Conservation (phyloP, 1,140 invertebrate genomes). For the Ips nitidus region DNA sequence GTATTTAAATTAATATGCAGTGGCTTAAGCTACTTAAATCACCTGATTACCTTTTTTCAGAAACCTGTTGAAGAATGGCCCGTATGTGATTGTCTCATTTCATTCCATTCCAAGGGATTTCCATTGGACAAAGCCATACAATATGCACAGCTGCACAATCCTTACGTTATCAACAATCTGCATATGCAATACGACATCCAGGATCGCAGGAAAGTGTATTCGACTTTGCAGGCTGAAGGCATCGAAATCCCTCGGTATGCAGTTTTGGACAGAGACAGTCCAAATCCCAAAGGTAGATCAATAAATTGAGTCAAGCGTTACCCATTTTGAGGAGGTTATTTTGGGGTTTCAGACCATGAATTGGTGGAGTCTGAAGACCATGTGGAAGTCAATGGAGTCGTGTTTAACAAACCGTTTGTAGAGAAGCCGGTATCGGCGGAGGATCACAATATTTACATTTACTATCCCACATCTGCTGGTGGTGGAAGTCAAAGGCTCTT, state of each 20-base stretch:
- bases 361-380: constrained; percentile 97
- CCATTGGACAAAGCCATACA: constrained; percentile 97
- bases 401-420: constrained; percentile 99
- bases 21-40: too few relatives aligned
- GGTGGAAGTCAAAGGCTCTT: constrained; percentile 95
- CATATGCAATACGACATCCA: constrained; percentile 98
- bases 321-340: constrained; percentile 7
- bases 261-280: constrained; percentile 91
- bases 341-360: constrained; percentile 74
- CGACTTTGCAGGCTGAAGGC: constrained; percentile 89
- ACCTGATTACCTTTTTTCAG: constrained; percentile 51
- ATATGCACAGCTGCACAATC: constrained; percentile 91
- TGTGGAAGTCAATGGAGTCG: constrained; percentile 95
- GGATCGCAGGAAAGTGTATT: constrained; percentile 92
- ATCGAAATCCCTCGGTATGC: constrained; percentile 98
- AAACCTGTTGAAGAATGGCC: constrained; percentile 98
- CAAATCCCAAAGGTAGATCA: constrained; percentile 80
- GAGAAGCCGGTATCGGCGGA: constrained; percentile 98
- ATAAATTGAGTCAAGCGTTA: background rate
- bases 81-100: constrained; percentile 94
- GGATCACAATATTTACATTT: constrained; percentile 99
- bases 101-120: constrained; percentile 98
- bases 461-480: constrained; percentile 98
- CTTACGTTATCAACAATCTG: constrained; percentile 98
- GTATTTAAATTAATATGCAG: background rate